phyloP scores from a whole-genome alignment of 2,888 invertebrate genomes.

The Parnassius apollo region DNA sequence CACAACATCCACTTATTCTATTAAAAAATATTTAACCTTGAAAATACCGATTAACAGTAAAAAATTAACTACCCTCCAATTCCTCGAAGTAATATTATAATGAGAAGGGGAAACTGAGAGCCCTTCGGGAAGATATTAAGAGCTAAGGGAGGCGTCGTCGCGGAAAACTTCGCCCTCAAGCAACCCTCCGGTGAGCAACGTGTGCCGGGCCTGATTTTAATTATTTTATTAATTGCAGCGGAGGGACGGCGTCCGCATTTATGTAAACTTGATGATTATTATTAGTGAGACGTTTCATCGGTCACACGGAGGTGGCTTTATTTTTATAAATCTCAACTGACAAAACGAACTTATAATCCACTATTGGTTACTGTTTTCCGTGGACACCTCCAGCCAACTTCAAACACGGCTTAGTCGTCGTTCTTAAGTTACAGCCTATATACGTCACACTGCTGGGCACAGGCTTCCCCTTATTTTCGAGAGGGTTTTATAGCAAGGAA shows the following conservation, averaged over 20 bases:
- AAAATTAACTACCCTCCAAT: slow-evolving; percentile 21
- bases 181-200: slow-evolving; percentile 15
- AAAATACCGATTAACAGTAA: slow-evolving; percentile 18
- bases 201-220: slow-evolving; percentile 22
- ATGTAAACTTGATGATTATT: slow-evolving; percentile 3
- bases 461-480: too few relatives aligned
- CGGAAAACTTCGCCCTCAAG: slow-evolving; percentile 26
- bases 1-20: too few relatives aligned
- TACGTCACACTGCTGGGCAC: too few relatives aligned
- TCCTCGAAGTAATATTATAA: slow-evolving; percentile 21
- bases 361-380: too few relatives aligned
- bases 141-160: slow-evolving; percentile 24
- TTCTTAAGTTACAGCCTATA: too few relatives aligned
- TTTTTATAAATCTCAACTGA: too few relatives aligned
- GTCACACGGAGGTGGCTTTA: too few relatives aligned
- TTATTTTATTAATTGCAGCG: slow-evolving; percentile 25
- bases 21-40: neutral
- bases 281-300: neutral
- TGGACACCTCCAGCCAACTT: too few relatives aligned
- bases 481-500: too few relatives aligned
- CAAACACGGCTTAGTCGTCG: too few relatives aligned
- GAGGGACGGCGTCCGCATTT: neutral
- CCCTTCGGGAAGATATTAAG: slow-evolving; percentile 19
- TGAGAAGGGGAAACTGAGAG: slow-evolving; percentile 21
- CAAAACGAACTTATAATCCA: too few relatives aligned